Evolutionary conservation across 1,140 invertebrate genomes (phyloP).

Genomic region (Pemphigus obesinymphae): DNA sequence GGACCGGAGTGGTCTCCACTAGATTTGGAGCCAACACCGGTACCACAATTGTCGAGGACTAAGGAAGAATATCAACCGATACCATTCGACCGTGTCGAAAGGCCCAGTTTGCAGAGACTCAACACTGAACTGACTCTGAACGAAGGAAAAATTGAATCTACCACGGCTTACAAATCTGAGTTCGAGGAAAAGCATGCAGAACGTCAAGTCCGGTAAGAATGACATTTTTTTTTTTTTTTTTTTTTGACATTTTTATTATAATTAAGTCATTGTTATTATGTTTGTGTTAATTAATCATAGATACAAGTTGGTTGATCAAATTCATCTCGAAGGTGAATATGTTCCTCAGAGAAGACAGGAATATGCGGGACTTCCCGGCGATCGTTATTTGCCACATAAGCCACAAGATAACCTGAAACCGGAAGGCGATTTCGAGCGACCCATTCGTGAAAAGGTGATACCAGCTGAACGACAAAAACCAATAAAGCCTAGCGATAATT

Average conservation of each 20-base stretch:
- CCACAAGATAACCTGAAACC: constrained; percentile 51
- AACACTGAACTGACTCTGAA: constrained; percentile 48
- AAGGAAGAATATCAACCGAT: constrained; percentile 47
- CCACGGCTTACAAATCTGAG: constrained; percentile 61
- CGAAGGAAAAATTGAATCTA: constrained; percentile 54
- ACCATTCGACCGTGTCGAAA: constrained; percentile 46
- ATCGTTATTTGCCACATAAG: constrained; percentile 51
- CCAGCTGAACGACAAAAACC: constrained; percentile 51
- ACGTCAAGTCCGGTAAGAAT: constrained; percentile 31
- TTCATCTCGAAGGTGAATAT: constrained; percentile 58
- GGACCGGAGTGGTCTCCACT: constrained; percentile 49
- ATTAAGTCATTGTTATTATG: no score
- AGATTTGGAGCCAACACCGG: constrained; percentile 40
- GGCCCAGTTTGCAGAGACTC: constrained; percentile 47
- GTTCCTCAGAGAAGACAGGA: constrained; percentile 51
- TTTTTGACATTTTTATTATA: no score
- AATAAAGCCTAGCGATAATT: constrained; percentile 51
- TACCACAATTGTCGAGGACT: constrained; percentile 44
- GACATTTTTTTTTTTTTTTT: not conserved
- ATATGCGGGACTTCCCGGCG: constrained; percentile 48
- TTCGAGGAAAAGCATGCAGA: constrained; percentile 63
- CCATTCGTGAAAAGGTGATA: constrained; percentile 43
- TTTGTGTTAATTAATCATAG: constrained; percentile 35
- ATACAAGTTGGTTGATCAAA: constrained; percentile 54
- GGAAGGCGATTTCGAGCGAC: constrained; percentile 53